Evolutionary conservation across 2,888 invertebrate genomes (phyloP).

Genomic region (Notodonta ziczac): DNA sequence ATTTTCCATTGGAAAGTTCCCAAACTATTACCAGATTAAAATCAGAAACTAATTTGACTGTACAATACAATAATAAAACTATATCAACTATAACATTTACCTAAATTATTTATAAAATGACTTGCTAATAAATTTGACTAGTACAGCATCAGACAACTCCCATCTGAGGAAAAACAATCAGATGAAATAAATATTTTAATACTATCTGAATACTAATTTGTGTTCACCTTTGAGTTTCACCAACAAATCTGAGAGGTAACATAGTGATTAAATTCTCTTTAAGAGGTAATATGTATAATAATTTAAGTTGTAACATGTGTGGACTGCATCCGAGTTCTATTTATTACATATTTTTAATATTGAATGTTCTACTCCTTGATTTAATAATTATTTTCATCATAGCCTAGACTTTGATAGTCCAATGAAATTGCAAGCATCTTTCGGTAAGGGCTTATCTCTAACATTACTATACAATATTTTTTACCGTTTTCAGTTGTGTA

Average conservation of each 20-base stretch:
- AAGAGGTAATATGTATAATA: too few relatives aligned
- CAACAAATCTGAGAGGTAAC: neutral
- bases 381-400: too few relatives aligned
- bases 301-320: neutral
- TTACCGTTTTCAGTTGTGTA: too few relatives aligned
- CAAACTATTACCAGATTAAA: too few relatives aligned
- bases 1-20: too few relatives aligned
- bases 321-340: neutral
- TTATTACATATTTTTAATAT: too few relatives aligned
- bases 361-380: too few relatives aligned
- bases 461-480: too few relatives aligned
- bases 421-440: too few relatives aligned
- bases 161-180: constrained; percentile 26
- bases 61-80: constrained; percentile 23
- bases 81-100: constrained; percentile 37
- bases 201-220: constrained; percentile 27
- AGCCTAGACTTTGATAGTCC: too few relatives aligned
- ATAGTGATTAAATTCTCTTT: neutral
- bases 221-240: neutral
- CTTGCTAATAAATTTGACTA: constrained; percentile 68
- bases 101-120: constrained; percentile 49
- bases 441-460: too few relatives aligned
- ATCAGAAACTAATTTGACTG: constrained; percentile 1
- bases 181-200: constrained; percentile 19
- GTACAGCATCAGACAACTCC: constrained; percentile 40